Base-by-base conservation (phyloP, 2,113 vertebrate species). In the Entosphenus tridentatus region DNA sequence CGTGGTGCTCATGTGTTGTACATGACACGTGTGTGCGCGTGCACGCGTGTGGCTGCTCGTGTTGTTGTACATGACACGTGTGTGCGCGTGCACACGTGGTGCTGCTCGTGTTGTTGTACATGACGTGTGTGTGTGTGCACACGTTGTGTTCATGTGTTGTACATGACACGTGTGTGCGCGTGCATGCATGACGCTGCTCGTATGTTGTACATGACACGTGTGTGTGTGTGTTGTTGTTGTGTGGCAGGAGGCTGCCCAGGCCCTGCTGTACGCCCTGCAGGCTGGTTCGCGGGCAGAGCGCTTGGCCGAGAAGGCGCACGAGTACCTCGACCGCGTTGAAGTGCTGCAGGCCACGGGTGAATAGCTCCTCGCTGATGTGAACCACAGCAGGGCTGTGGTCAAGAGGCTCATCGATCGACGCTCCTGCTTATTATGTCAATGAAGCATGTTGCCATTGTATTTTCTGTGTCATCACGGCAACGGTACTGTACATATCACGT, bases 1-100 rank as follows among this genome's bases (percentile, higher is more conserved):
- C 67, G 70, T 56, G 57, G 55, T 72, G 75, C 68, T 21, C 18
- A 57, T 69, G 11, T 55, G 3, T 55, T n/a, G 16, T 83, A 18
- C 11, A 67, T 56, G 55, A 56, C 3, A 57, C 3, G 14, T 13
- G 57, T 16, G 62, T n/a, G 59, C 4, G 67, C 55, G 39, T 3
- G 3, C 16, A 6, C 18, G 18, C 67, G 70, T 56, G 57, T 55
- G 72, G 75, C 68, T 21, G n/a, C n/a, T n/a, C n/a, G n/a, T n/a
- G n/a, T n/a, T n/a, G n/a, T n/a, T 39, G 39, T 39, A 39, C 39
- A 39, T 39, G 39, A 39, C n/a, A n/a, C n/a, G n/a, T n/a, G n/a
- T n/a, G n/a, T n/a, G n/a, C n/a, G n/a, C n/a, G n/a, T n/a, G n/a
- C 39, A 7, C 39, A 39, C 67, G 70, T 56, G 57, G 55, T 72